phyloP scores from a whole-genome alignment of 1,140 invertebrate genomes.

The Drosophila mojavensis region DNA sequence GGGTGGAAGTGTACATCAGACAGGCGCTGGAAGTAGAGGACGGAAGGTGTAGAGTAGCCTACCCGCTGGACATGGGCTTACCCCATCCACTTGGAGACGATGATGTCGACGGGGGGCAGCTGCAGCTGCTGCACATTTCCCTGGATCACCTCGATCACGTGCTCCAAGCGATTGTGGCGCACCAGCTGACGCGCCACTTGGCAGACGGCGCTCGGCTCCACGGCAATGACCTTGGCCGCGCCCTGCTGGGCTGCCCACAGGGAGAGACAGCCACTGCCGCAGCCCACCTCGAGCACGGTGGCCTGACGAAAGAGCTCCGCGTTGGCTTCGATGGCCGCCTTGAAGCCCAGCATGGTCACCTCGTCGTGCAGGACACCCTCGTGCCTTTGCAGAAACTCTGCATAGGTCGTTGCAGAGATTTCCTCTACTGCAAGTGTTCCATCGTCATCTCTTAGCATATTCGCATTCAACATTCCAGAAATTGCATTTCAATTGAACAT shows the following conservation, averaged over 20 bases:
- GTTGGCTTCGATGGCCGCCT: slow-evolving; percentile 33
- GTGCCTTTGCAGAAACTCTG: slow-evolving; percentile 27
- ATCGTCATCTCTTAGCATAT: no score
- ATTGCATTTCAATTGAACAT: no score
- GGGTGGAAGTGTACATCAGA: slow-evolving; percentile 29
- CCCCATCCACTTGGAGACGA: slow-evolving; percentile 58
- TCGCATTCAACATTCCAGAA: no score
- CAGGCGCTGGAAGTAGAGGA: slow-evolving; percentile 29
- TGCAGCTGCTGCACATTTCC: slow-evolving; percentile 23
- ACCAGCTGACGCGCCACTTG: slow-evolving; percentile 42
- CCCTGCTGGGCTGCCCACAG: slow-evolving; percentile 37
- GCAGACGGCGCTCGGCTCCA: slow-evolving; percentile 25
- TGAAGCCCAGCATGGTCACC: slow-evolving; percentile 31
- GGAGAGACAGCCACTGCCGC: slow-evolving; percentile 38
- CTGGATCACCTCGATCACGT: slow-evolving; percentile 36
- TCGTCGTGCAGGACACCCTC: slow-evolving; percentile 25
- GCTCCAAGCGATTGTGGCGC: slow-evolving; percentile 19
- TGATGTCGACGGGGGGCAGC: slow-evolving; percentile 39
- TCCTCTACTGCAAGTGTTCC: not conserved
- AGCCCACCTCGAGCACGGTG: slow-evolving; percentile 41
- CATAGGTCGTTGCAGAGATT: slow-evolving; percentile 21
- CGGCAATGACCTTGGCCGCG: slow-evolving; percentile 28
- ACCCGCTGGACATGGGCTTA: slow-evolving; percentile 9
- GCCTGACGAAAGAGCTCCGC: slow-evolving; percentile 21
- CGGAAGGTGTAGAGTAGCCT: not conserved